Evolutionary conservation across 2,113 vertebrate genomes (phyloP), one percentile per base, ranked within the genome.

Genomic region (Grallaria varia): DNA sequence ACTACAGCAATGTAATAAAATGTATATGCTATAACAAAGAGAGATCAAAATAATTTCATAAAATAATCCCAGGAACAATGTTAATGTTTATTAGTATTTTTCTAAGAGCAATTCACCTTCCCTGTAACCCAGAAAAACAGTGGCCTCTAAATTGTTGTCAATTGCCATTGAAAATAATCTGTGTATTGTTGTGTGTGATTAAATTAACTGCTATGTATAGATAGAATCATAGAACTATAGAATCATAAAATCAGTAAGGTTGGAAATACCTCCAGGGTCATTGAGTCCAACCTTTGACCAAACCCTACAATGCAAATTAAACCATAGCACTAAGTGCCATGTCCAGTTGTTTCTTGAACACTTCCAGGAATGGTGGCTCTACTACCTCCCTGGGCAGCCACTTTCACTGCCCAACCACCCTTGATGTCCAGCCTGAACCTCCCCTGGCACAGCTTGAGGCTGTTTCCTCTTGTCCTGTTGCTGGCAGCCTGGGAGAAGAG

Each of bases 351-450:
- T 53, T 55, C 71, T 45, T 59, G 33, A 67, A 21, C 37, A 40
- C 5, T 60, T 60, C 12, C 52, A 74, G 68, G 52, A 60, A 24
- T 39, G 39, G 12, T 39, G 39, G 24, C n/a, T 75, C 50, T 45
- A 20, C 15, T 22, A 4, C 23, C 45, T 68, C 33, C 37, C 27
- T 39, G 45, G 37, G 24, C 69, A 82, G 22, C 45, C 23, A 0
- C 0, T 45, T 68, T 12, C 24, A 45, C 24, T 14, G 10, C 13
- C 39, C 4, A 8, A 47, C 0, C 0, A 40, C 20, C 28, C 45
- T 39, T 30, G 22, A n/a, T 58, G 45, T 22, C 23, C 45, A 53
- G 4, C 5, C 19, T 89, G 33, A 40, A 40, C 10, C 8, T 68
- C 20, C 24, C 14, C 22, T 40, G 15, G 45, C 8, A 18, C 45